Base-by-base conservation (phyloP, 2,888 invertebrate species). In the Pasiphila rectangulata region DNA sequence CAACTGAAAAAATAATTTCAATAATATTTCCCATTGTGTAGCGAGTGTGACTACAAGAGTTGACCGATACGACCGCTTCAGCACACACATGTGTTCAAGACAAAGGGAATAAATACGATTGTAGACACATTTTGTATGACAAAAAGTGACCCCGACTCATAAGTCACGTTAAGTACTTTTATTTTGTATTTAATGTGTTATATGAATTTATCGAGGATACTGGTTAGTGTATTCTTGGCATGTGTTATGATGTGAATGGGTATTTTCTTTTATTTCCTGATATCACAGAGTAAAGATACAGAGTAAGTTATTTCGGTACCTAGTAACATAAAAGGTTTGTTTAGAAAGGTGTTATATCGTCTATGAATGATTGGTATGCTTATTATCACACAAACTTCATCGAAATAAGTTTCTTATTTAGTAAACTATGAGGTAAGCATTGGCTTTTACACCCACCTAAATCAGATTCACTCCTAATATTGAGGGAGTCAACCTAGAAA, bases 31-130 rank as follows among this genome's bases (percentile, higher is more conserved):
- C 60, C 61, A 62, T 61, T 66, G 57, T 68, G 59, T 48, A 39
- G 64, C 63, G 27, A 27, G 38, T 30, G 30, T 51, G 19, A 47
- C 25, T 37, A 38, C 50, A 51, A 46, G 38, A 63, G 67, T 62
- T 82, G 82, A 79, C 83, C 82, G 81, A 77, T 80, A 75, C 57
- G 82, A 78, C 82, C 79, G 82, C 54, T 58, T 54, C 53, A 7
- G 12, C 47, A 40, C 10, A 65, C 67, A 79, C 77, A 80, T 72
- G 75, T 83, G 80, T 80, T 75, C 61, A 63, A 25, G 45, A 51
- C 59, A 59, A 61, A 61, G 52, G 55, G 5, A 32, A 51, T 25
- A 38, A 9, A 56, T 59, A 50, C 46, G 25, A 32, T 25, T 30
- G 27, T 32, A 37, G 38, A 42, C 32, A 38, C 35, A 51, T 51